A percentile compares a stretch with the other conserved stretches of the same genome.
Evolutionary conservation across 1,140 invertebrate species (phyloP).

Genomic region (Akabosia matsudoensis): DNA sequence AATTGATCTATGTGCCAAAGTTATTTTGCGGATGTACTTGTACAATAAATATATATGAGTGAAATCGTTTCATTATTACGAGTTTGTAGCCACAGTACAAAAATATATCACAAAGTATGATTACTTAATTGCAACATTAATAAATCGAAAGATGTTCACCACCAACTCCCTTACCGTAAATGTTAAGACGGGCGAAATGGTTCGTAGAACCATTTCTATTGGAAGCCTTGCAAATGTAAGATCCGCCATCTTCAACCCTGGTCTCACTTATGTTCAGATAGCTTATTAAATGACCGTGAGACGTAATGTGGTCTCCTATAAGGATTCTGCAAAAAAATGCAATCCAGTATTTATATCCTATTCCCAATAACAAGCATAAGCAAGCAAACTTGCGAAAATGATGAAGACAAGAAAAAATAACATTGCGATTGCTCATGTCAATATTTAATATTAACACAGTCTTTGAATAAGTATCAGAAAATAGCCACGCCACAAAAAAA

Average conservation of each 20-base stretch:
- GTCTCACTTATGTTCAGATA: conserved; percentile 55
- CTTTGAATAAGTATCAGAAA: no score
- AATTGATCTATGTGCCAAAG: no score
- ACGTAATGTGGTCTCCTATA: conserved; percentile 74
- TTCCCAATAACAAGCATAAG: neutral
- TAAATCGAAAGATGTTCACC: no score
- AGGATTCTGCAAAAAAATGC: conserved; percentile 62
- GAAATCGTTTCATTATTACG: neutral
- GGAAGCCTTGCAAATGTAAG: conserved; percentile 53
- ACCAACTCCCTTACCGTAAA: conserved; percentile 52
- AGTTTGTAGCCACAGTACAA: neutral
- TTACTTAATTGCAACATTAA: no score
- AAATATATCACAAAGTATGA: no score
- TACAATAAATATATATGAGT: no score
- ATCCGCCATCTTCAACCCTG: conserved; percentile 54
- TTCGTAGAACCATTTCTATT: conserved; percentile 48
- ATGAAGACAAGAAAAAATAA: neutral
- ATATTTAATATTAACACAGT: no score
- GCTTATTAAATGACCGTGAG: conserved; percentile 55
- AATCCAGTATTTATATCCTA: no score
- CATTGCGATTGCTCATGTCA: no score
- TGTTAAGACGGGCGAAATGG: conserved; percentile 51
- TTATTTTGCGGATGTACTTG: no score
- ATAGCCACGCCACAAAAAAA: no score
- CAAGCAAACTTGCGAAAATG: neutral